Evolutionary conservation across 2,113 vertebrate species (phyloP).

Genomic region (Nothobranchius kuhntae): DNA sequence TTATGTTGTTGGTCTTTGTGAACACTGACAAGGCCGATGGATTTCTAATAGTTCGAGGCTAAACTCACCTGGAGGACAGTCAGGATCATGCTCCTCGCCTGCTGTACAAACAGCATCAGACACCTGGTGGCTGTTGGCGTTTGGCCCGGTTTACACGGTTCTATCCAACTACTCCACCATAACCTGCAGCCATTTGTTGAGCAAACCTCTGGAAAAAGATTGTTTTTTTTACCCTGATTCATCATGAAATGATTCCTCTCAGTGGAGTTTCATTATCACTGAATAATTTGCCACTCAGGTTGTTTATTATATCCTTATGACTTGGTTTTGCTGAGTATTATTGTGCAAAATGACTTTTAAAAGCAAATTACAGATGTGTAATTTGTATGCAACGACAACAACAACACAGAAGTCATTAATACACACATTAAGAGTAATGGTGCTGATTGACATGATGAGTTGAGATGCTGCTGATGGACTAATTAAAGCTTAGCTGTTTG

Average conservation of each 20-base stretch:
- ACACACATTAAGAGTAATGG: neutral
- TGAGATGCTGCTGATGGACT: neutral
- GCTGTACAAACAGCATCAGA: no score
- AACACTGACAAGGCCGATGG: no score
- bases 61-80: no score
- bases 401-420: neutral
- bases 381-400: neutral
- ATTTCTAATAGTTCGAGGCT: no score
- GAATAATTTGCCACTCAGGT: neutral
- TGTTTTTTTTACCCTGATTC: no score
- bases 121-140: no score
- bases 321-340: neutral
- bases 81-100: no score
- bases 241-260: neutral
- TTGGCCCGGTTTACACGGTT: no score
- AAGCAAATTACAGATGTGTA: neutral
- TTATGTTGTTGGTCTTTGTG: no score
- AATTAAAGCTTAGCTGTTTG: neutral
- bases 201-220: no score
- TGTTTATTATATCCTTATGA: neutral
- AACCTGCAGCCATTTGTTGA: no score
- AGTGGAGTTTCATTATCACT: constrained; percentile 1
- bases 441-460: neutral
- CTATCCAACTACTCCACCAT: no score
- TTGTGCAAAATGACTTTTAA: neutral